Conservation (phyloP, 2,113 vertebrate genomes). For the Alethe diademata region DNA sequence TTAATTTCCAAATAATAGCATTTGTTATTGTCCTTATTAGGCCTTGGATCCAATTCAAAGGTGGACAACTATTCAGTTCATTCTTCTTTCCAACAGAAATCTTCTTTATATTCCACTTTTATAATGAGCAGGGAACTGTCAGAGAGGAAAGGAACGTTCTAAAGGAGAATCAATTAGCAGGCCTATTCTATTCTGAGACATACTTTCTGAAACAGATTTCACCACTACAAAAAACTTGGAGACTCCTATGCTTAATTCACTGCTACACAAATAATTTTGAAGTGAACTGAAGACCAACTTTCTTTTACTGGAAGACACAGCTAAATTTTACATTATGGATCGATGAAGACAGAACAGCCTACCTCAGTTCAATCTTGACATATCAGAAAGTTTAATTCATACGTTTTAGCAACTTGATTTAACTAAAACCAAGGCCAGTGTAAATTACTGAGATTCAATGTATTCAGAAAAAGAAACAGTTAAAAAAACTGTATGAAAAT, state of each 20-base stretch:
- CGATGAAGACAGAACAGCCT: background rate
- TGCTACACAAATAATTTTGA: background rate
- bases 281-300: background rate
- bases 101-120: slow-evolving; percentile 31
- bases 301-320: background rate
- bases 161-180: slow-evolving; percentile 37
- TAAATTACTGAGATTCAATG: background rate
- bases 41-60: slow-evolving; percentile 42
- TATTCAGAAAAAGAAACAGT: background rate
- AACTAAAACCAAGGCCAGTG: background rate
- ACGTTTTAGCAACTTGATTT: background rate
- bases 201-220: background rate
- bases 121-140: background rate
- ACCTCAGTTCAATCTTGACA: background rate
- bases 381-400: background rate
- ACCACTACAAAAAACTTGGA: background rate
- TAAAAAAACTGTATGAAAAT: background rate
- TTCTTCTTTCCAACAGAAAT: slow-evolving; percentile 4
- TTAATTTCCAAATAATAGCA: slow-evolving; percentile 55
- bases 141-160: background rate
- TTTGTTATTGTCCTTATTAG: slow-evolving; percentile 51
- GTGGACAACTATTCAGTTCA: slow-evolving; percentile 11
- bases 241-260: background rate
- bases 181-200: background rate
- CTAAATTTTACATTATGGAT: background rate